Evolutionary conservation across 2,888 invertebrate genomes (phyloP).

Genomic region (Caradrina clavipalpis): DNA sequence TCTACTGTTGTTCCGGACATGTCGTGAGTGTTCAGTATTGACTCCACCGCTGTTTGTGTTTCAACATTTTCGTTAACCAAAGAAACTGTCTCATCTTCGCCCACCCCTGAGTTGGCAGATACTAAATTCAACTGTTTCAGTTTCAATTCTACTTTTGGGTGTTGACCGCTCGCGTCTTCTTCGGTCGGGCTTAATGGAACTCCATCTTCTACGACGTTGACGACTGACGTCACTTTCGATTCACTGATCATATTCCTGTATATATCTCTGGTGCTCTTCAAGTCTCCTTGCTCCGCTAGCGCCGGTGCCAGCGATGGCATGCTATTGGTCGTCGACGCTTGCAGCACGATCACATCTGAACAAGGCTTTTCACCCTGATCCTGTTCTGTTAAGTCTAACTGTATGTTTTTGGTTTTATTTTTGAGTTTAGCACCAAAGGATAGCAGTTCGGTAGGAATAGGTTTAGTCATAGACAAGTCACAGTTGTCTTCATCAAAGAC

Average conservation of each 20-base stretch:
- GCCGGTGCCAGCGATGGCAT: slow-evolving; percentile 20
- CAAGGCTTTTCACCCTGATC: slow-evolving; percentile 18
- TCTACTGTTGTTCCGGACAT: slow-evolving; percentile 70
- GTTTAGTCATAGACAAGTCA: slow-evolving; percentile 48
- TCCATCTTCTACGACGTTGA: slow-evolving; percentile 1
- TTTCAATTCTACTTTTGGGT: slow-evolving; percentile 37
- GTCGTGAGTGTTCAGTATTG: slow-evolving; percentile 71
- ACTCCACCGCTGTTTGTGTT: slow-evolving; percentile 15
- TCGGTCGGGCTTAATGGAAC: not conserved
- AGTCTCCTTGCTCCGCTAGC: slow-evolving; percentile 18
- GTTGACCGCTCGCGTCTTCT: slow-evolving; percentile 16
- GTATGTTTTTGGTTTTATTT: slow-evolving; percentile 15
- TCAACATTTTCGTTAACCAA: slow-evolving; percentile 1
- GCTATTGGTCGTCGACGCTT: slow-evolving; percentile 39
- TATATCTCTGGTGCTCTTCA: slow-evolving; percentile 23
- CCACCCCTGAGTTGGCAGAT: not conserved
- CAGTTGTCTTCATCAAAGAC: slow-evolving; percentile 33
- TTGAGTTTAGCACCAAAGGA: slow-evolving; percentile 19
- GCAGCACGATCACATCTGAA: slow-evolving; percentile 63
- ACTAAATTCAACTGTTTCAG: slow-evolving; percentile 23
- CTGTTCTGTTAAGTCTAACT: slow-evolving; percentile 1
- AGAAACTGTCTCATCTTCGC: not conserved
- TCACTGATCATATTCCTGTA: slow-evolving; percentile 44
- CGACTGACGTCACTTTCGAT: not conserved
- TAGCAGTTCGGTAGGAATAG: slow-evolving; percentile 49